Evolutionary conservation across 1,140 invertebrate species (phyloP).

Genomic region (Pemphigus obesinymphae): DNA sequence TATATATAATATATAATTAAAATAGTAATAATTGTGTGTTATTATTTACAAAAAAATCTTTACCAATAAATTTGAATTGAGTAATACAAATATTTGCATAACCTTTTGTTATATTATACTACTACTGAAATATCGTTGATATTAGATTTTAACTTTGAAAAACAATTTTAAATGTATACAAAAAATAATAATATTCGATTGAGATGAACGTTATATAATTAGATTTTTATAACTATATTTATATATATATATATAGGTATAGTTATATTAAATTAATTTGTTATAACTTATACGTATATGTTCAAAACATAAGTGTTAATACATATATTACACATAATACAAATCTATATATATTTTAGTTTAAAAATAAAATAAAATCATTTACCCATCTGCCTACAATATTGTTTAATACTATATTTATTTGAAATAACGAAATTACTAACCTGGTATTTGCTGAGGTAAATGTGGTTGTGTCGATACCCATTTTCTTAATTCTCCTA

Average conservation of each 20-base stretch:
- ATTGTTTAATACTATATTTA: too few species aligned
- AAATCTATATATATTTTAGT: background rate
- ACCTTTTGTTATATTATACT: too few species aligned
- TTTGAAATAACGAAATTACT: too few species aligned
- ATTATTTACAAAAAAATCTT: background rate
- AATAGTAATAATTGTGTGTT: background rate
- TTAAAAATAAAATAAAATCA: too few species aligned
- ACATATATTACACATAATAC: too few species aligned
- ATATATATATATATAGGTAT: background rate
- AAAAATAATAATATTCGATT: background rate
- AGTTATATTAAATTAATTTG: background rate
- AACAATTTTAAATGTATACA: background rate
- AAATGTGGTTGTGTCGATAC: constrained; percentile 51
- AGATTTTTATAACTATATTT: background rate
- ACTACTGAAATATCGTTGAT: too few species aligned
- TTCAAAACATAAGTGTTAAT: background rate
- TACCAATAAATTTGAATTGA: background rate
- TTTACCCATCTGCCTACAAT: too few species aligned
- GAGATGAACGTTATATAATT: background rate
- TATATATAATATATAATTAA: background rate
- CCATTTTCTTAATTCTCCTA: constrained; percentile 50
- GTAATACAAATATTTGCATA: background rate
- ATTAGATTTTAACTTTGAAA: background rate
- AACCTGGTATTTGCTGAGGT: constrained; percentile 47
- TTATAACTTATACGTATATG: background rate